A percentile compares a stretch with the other conserved stretches of the same genome.
These are phyloP conservation scores for Neotoma lepida DNA, from an alignment of 2,113 vertebrate species.

Conservation along the genomic window DNA sequence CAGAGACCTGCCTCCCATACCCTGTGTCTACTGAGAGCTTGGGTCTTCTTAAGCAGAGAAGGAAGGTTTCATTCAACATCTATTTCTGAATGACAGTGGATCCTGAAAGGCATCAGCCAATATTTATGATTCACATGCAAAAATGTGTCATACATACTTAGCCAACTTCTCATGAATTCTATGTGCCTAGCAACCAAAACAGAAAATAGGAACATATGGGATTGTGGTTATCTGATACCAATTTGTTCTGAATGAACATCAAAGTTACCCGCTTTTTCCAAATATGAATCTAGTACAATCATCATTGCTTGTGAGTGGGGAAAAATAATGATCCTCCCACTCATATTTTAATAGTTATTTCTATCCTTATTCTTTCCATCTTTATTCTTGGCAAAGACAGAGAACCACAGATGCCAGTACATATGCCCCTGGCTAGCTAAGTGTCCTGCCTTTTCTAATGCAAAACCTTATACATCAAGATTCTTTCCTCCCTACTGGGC, in stretches of 20 bases:
- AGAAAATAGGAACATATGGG: constrained; percentile 82
- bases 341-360: constrained; percentile 29
- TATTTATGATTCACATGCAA: constrained; percentile 85
- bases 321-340: constrained; percentile 35
- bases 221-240: constrained; percentile 79
- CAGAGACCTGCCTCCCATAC: neutral
- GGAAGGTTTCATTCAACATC: constrained; percentile 45
- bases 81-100: constrained; percentile 79
- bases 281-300: constrained; percentile 43
- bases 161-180: constrained; percentile 75
- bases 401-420: neutral
- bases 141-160: constrained; percentile 83
- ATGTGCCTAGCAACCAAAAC: constrained; percentile 81
- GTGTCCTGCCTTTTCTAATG: neutral
- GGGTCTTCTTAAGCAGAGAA: neutral
- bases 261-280: constrained; percentile 55
- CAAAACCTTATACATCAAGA: constrained; percentile 52
- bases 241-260: constrained; percentile 72
- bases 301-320: neutral
- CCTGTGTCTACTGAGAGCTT: neutral
- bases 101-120: constrained; percentile 80
- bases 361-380: constrained; percentile 19
- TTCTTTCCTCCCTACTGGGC: constrained; percentile 49
- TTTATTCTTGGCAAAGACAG: constrained; percentile 26
- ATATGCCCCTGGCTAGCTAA: neutral